Evolutionary conservation across 2,888 invertebrate genomes (phyloP).

Genomic region (Mythimna impura): DNA sequence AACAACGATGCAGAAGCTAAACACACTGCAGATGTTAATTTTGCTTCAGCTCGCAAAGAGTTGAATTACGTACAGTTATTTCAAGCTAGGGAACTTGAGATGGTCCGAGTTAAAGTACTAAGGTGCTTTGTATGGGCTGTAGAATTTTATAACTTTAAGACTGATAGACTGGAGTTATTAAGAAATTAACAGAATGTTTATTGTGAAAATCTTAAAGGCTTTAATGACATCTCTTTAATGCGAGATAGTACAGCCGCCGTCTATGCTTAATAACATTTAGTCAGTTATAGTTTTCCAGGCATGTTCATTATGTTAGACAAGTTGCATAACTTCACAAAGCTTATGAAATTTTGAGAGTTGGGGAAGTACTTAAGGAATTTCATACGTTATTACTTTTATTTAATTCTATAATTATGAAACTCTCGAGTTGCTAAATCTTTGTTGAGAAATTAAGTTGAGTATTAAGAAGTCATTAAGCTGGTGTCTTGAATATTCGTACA

Average conservation of each 20-base stretch:
- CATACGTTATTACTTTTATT: conserved; percentile 8
- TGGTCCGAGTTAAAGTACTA: conserved; percentile 47
- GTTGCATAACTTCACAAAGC: conserved; percentile 13
- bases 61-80: conserved; percentile 76
- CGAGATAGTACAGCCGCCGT: background rate
- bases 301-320: conserved; percentile 4
- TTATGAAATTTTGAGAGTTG: conserved; percentile 5
- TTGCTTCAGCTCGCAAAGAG: conserved; percentile 67
- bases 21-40: conserved; percentile 49
- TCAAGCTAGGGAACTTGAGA: conserved; percentile 74
- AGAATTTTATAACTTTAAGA: conserved; percentile 6
- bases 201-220: background rate
- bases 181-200: background rate
- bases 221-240: background rate
- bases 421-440: conserved; percentile 11
- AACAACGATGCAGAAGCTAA: conserved; percentile 61
- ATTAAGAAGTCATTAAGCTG: conserved; percentile 2
- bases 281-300: background rate
- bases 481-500: background rate
- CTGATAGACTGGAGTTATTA: background rate
- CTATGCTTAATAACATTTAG: conserved; percentile 12
- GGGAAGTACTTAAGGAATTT: conserved; percentile 11
- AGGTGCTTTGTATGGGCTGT: conserved; percentile 43
- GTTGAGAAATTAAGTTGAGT: background rate
- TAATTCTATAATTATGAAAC: background rate